Conservation (phyloP, 2,888 invertebrate species). For the Nemotelus nigrinus region DNA sequence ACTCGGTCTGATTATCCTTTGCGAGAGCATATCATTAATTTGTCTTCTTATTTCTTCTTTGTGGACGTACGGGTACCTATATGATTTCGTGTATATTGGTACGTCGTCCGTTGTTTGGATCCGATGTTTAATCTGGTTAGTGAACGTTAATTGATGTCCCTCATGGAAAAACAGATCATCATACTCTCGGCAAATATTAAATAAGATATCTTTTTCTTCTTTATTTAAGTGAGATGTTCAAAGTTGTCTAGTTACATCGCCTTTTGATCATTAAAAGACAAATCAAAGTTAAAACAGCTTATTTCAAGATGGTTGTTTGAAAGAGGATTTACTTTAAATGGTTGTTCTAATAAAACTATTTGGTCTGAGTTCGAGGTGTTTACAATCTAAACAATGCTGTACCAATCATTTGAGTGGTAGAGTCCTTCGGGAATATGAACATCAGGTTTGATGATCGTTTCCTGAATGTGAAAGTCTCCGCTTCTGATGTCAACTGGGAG, state of each 20-base stretch:
- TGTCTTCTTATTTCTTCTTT: no score
- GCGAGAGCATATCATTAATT: no score
- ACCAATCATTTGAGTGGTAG: conserved; percentile 52
- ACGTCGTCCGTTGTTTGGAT: no score
- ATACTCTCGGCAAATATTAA: conserved; percentile 11
- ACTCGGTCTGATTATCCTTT: no score
- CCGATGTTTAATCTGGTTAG: no score
- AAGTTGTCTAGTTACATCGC: background rate
- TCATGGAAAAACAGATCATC: no score
- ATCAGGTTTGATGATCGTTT: conserved; percentile 4
- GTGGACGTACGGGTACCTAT: no score
- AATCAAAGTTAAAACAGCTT: background rate
- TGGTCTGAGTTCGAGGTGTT: background rate
- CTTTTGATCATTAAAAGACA: background rate
- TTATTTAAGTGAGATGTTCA: conserved; percentile 5
- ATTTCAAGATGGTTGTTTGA: conserved; percentile 11
- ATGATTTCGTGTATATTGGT: no score
- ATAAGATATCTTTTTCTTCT: conserved; percentile 15
- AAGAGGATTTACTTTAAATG: no score
- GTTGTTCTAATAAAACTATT: conserved; percentile 15
- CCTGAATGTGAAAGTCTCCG: background rate
- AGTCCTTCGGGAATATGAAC: conserved; percentile 7
- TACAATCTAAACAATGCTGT: background rate
- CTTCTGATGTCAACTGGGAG: background rate
- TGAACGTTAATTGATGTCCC: conserved; percentile 46